phyloP scores from a whole-genome alignment of 1,140 invertebrate species.

The Drosophila asahinai region DNA sequence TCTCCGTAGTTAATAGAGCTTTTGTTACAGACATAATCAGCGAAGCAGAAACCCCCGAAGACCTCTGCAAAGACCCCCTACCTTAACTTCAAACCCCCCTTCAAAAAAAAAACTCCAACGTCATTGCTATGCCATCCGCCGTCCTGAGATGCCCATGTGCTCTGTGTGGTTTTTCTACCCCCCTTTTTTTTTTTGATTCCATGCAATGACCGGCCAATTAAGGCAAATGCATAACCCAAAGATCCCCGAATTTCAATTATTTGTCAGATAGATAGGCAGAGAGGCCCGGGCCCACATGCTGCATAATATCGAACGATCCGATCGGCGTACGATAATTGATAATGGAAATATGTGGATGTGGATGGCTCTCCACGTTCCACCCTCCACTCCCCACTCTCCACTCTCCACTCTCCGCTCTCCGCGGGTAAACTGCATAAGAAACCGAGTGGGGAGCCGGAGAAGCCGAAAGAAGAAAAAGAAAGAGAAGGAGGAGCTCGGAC shows the following conservation, averaged over 20 bases:
- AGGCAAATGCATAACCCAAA: conserved; percentile 57
- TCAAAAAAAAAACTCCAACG: conserved; percentile 8
- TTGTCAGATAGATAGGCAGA: conserved; percentile 47
- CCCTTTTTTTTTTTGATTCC: conserved; percentile 9
- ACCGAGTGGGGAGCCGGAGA: conserved; percentile 34
- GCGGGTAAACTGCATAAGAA: conserved; percentile 64
- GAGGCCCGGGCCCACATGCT: conserved; percentile 58
- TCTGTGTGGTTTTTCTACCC: conserved; percentile 7
- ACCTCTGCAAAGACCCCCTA: background rate
- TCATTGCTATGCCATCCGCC: conserved; percentile 27
- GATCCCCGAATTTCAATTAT: conserved; percentile 68
- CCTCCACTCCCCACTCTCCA: background rate
- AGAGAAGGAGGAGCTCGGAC: conserved; percentile 41
- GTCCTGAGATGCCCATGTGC: conserved; percentile 52
- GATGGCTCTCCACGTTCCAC: background rate
- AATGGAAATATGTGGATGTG: conserved; percentile 61
- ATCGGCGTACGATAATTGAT: conserved; percentile 74
- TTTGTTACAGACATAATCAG: conserved; percentile 80
- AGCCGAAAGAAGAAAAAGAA: conserved; percentile 14
- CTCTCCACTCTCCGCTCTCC: background rate
- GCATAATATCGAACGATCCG: conserved; percentile 64
- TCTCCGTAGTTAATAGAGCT: conserved; percentile 77
- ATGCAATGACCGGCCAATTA: conserved; percentile 62
- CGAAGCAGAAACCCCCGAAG: conserved; percentile 69
- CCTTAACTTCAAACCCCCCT: background rate